Evolutionary conservation across 2,888 invertebrate genomes (phyloP), one percentile per base, ranked within the genome.

Genomic region (Oegoconia quadripuncta): DNA sequence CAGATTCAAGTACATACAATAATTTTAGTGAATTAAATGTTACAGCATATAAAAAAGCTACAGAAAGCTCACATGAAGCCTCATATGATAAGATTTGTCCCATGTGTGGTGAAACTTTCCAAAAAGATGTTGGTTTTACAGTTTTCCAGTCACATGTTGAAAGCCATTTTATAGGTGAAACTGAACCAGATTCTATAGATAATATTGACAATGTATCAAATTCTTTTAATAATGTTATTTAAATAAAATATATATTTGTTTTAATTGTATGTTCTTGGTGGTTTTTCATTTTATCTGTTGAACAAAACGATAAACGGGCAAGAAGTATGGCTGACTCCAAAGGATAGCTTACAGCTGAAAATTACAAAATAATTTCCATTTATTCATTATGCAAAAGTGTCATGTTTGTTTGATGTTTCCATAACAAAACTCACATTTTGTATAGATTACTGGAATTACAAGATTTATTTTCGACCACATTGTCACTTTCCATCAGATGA

Each of bases 131-230:
- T 8, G 65, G 83, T 14, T 93, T 94, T 68, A 75, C 88, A 16
- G 88, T 89, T 31, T 95, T 95, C 62, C 91, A 92, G 48, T 82
- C 90, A 41, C 95, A 95, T 74, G 95, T 95, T 17, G 91, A 94
- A 69, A 90, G 87, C 55, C 95, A 95, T 79, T 95, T 95, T 69
- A 76, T 89, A 39, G 89, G 90, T 50, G 90, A 91, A 22, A 70
- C 68, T 38, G 89, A 90, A 42, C 44, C 67, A 6, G 90, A 90
- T 55, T 89, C 88, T 32, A 67, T 88, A 36, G 87, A 89, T 16
- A 88, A 89, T 59, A 89, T 83, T 66, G 90, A 90, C 51, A 78
- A 88, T 41, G 64, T 88, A 44, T 67, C 72, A 39, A 74, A 72
- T 55, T 84, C 84, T 23, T 75, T 79, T 64, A 77, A 81, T 49